Conservation (phyloP, 2,113 vertebrate species). For the Oreochromis aureus region DNA sequence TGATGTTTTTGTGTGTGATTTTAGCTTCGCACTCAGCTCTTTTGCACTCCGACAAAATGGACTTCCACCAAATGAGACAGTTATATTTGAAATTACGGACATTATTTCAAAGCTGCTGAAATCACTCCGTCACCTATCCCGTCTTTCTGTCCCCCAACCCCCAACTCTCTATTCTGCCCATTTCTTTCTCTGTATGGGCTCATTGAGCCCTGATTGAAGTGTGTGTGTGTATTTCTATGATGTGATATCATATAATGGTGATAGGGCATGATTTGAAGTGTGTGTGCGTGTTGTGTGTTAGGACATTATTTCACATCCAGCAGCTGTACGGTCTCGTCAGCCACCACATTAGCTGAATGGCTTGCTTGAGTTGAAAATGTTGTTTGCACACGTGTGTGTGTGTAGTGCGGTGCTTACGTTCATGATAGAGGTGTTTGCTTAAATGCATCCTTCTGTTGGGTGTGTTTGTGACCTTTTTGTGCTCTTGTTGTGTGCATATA, state of each 20-base stretch:
- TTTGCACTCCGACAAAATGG: constrained; percentile 9
- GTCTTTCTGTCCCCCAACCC: neutral
- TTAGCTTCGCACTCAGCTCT: neutral
- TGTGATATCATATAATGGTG: constrained; percentile 16
- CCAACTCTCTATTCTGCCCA: neutral
- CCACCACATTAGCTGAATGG: constrained; percentile 24
- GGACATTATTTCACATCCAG: constrained; percentile 40
- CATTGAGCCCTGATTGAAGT: constrained; percentile 42
- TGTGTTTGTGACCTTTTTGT: neutral
- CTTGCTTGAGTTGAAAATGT: constrained; percentile 8
- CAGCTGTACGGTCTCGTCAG: constrained; percentile 29
- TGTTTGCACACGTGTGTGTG: neutral
- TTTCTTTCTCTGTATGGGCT: constrained; percentile 29
- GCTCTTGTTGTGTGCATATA: neutral
- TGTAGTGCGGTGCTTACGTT: neutral
- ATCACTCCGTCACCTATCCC: neutral
- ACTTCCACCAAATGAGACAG: neutral
- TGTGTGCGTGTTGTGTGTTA: constrained; percentile 11
- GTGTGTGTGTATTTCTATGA: neutral
- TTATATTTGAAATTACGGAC: constrained; percentile 6
- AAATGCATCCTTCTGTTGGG: neutral
- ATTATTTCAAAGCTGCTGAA: constrained; percentile 27
- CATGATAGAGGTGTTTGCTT: neutral
- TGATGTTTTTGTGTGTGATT: neutral
- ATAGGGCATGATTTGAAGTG: constrained; percentile 16